Base-by-base conservation (phyloP, 2,888 invertebrate genomes). In the Drosophila suboccidentalis region DNA sequence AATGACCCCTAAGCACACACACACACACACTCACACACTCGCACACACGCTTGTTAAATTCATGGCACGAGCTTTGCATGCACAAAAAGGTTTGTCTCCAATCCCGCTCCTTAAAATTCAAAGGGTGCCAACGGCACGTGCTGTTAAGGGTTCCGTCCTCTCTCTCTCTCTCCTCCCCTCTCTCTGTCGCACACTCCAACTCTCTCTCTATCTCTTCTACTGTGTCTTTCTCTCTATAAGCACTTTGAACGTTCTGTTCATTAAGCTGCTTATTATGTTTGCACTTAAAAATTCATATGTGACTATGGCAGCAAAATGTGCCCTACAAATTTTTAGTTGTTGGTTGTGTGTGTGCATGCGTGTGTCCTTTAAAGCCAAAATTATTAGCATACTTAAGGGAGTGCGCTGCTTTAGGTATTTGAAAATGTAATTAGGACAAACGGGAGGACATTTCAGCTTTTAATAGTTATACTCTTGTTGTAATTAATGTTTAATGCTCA, bases 251-350 rank as follows among this genome's bases (percentile, higher is more conserved):
- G 65, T 61, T 70, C 64, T 86, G 82, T 84, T 87, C 86, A 87
- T 87, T 87, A 88, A 86, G 87, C 87, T 82, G 82, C 86, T 87
- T 87, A 87, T 87, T 87, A 87, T 87, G 87, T 86, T 86, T 87
- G 87, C 82, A 87, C 89, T 88, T 88, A 87, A 84, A 87, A 88
- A 84, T 87, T 87, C 87, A 88, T 82, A 88, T 87, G 87, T 75
- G 82, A 83, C 80, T 83, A 85, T 78, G 67, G 79, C 74, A 85
- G 74, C 80, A 78, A 75, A 85, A 78, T 82, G 71, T 58, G 51
- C 62, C 47, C 59, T 49, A 72, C 72, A 72, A 70, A 73, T 72
- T 72, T 70, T 51, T 75, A 75, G 76, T 80, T 69, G 63, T 55
- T 44, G 39, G 44, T 22, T 44, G 19, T 53, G 29, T 50, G 47